Conservation (phyloP, 2,797 vertebrate genomes). For the Bovichtus diacanthus region DNA sequence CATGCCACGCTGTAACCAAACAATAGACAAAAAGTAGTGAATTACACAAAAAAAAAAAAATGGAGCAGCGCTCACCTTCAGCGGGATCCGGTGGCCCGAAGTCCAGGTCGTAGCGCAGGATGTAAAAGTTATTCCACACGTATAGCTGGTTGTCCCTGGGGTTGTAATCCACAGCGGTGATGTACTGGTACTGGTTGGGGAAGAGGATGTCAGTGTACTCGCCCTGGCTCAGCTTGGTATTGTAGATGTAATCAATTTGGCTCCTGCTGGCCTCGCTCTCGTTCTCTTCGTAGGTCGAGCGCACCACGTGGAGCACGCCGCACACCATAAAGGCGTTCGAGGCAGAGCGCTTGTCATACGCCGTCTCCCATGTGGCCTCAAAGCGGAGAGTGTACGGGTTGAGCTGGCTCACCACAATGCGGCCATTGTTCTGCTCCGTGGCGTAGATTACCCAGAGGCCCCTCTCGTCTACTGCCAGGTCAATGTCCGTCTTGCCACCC, state of each 20-base stretch:
- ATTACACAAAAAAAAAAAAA: conserved; percentile 6
- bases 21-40: conserved; percentile 54
- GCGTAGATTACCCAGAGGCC: conserved; percentile 99
- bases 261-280: conserved; percentile 95
- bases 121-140: conserved; percentile 99
- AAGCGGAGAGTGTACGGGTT: conserved; percentile 98
- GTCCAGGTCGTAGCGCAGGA: conserved; percentile 95
- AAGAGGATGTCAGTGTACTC: conserved; percentile 93
- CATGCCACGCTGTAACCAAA: conserved; percentile 49
- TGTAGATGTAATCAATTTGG: conserved; percentile 95
- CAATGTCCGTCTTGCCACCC: conserved; percentile 99
- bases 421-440: conserved; percentile 98
- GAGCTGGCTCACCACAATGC: conserved; percentile 98
- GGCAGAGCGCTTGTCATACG: conserved; percentile 97
- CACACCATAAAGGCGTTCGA: conserved; percentile 99
- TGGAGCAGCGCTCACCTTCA: conserved; percentile 88
- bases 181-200: conserved; percentile 98
- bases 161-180: conserved; percentile 99
- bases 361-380: conserved; percentile 96
- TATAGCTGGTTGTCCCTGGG: conserved; percentile 98
- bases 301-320: conserved; percentile 96
- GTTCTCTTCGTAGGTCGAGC: conserved; percentile 97
- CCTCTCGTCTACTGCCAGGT: conserved; percentile 96
- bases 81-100: conserved; percentile 96
- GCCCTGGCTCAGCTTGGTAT: conserved; percentile 93